A percentile compares a stretch with the other conserved stretches of the same genome.
phyloP scores from a whole-genome alignment of 1,140 invertebrate genomes.

The Hyles vespertilio region DNA sequence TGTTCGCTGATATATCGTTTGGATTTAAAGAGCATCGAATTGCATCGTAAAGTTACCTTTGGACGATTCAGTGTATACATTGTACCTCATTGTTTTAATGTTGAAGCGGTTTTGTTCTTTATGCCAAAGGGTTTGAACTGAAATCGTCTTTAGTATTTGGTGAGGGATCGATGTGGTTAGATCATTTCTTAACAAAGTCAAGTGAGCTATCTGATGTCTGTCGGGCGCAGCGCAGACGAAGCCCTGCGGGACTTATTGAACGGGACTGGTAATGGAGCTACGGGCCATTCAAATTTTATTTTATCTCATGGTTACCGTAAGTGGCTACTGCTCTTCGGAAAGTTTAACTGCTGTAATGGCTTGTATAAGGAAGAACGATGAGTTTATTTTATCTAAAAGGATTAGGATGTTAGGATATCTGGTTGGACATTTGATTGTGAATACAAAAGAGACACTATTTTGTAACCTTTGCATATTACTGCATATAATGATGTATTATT shows the following conservation, averaged over 20 bases:
- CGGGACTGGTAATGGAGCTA: slow-evolving; percentile 20
- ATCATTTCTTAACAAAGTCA: slow-evolving; percentile 7
- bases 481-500: too few relatives aligned
- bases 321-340: slow-evolving; percentile 3
- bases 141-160: neutral
- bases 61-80: neutral
- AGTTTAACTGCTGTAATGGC: neutral
- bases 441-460: too few relatives aligned
- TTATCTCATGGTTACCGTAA: slow-evolving; percentile 23
- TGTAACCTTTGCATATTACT: too few relatives aligned
- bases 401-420: too few relatives aligned
- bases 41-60: neutral
- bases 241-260: slow-evolving; percentile 21
- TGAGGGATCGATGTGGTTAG: neutral
- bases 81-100: neutral
- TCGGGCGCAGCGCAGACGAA: neutral
- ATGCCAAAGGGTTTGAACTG: neutral
- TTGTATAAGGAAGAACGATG: too few relatives aligned
- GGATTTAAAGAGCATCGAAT: neutral
- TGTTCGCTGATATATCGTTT: neutral
- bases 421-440: too few relatives aligned
- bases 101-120: too few relatives aligned
- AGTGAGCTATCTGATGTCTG: slow-evolving; percentile 2
- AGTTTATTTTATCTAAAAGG: too few relatives aligned
- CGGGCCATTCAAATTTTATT: slow-evolving; percentile 32